These are phyloP conservation scores for Catotricha subobsoleta DNA, from an alignment of 2,888 invertebrate genomes.

Conservation along the genomic window DNA sequence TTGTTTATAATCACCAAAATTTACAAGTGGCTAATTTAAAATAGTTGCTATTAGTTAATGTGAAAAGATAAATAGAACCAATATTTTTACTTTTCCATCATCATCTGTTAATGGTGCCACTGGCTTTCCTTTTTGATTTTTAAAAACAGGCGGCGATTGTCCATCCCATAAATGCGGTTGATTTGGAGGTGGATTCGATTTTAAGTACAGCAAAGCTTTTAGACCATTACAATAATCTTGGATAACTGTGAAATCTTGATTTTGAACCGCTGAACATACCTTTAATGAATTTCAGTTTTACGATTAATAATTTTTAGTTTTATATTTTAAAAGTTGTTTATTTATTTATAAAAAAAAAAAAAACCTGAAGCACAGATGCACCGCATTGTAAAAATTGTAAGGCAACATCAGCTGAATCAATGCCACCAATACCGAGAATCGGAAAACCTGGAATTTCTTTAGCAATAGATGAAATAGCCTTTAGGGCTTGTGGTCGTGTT, in stretches of 20 bases:
- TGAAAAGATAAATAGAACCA: background rate
- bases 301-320: too few relatives aligned
- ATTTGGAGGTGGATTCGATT: conserved; percentile 40
- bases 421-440: conserved; percentile 89
- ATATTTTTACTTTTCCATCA: conserved; percentile 42
- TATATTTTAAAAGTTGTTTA: background rate
- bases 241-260: conserved; percentile 94
- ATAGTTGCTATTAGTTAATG: background rate
- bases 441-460: conserved; percentile 72
- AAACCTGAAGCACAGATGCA: conserved; percentile 76
- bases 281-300: too few relatives aligned
- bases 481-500: conserved; percentile 81
- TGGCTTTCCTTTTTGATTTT: conserved; percentile 88
- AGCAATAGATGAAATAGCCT: conserved; percentile 79
- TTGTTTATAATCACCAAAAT: conserved; percentile 71
- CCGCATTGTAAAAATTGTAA: conserved; percentile 91
- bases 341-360: background rate
- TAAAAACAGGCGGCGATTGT: conserved; percentile 77
- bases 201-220: conserved; percentile 68
- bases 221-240: conserved; percentile 87
- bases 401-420: conserved; percentile 90
- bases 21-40: conserved; percentile 53
- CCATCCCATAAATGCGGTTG: conserved; percentile 62
- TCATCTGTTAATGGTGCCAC: conserved; percentile 45
- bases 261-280: conserved; percentile 93